Evolutionary conservation across 2,888 invertebrate genomes (phyloP).

Genomic region (Capitulum mitella): DNA sequence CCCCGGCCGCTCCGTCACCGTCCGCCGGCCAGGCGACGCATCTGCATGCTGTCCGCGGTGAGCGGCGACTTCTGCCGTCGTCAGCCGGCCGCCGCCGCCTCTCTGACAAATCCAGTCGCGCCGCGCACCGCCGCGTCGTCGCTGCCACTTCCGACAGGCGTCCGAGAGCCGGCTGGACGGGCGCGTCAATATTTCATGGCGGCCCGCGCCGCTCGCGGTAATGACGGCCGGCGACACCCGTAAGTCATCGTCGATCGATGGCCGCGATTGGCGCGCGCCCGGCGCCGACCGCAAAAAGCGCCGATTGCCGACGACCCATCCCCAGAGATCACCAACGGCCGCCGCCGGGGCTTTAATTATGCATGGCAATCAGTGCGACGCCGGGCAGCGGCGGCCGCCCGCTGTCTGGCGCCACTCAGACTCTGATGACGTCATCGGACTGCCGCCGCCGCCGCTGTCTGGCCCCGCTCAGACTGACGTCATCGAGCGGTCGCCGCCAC

Average conservation of each 20-base stretch:
- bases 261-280: neutral
- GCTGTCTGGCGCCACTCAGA: too few relatives aligned
- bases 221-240: neutral
- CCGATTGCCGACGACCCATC: neutral
- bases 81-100: too few relatives aligned
- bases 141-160: neutral
- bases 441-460: too few relatives aligned
- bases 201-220: neutral
- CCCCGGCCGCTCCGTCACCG: neutral
- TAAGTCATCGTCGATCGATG: conserved; percentile 21
- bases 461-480: too few relatives aligned
- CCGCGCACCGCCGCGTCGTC: too few relatives aligned
- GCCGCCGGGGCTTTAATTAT: neutral
- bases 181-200: neutral
- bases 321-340: conserved; percentile 16
- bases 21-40: neutral
- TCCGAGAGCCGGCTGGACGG: neutral
- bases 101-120: too few relatives aligned
- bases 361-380: conserved; percentile 2
- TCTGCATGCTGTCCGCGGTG: too few relatives aligned
- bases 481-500: too few relatives aligned
- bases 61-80: too few relatives aligned
- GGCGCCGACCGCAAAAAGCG: neutral
- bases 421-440: too few relatives aligned
- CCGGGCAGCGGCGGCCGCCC: too few relatives aligned